These are phyloP conservation scores for Phasianus colchicus DNA, from an alignment of 2,113 vertebrate genomes.

Conservation along the genomic window DNA sequence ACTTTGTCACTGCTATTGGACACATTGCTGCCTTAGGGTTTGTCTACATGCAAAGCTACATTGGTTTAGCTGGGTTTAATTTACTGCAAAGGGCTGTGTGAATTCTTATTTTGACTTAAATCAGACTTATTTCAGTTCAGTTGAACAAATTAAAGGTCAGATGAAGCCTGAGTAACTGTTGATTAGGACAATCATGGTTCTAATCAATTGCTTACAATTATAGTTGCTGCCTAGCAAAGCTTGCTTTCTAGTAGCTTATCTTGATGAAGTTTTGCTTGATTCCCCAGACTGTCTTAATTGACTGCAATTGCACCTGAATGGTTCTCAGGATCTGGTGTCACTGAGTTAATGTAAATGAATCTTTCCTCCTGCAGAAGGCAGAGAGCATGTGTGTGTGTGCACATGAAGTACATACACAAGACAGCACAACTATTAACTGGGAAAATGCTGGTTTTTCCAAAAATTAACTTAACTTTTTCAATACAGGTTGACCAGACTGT, in stretches of 20 bases:
- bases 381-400: background rate
- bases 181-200: conserved; percentile 30
- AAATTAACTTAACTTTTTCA: background rate
- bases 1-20: conserved; percentile 53
- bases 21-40: conserved; percentile 44
- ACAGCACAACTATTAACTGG: background rate
- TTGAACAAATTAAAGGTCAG: conserved; percentile 48
- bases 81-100: conserved; percentile 25
- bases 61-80: conserved; percentile 45
- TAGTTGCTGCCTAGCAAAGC: background rate
- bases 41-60: conserved; percentile 24
- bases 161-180: conserved; percentile 22
- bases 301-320: background rate
- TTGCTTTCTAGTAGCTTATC: conserved; percentile 20
- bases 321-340: background rate
- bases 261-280: conserved; percentile 9
- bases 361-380: background rate
- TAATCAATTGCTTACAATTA: conserved; percentile 48
- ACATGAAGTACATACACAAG: background rate
- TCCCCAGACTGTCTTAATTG: background rate
- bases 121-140: conserved; percentile 39
- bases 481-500: too few relatives aligned
- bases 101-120: conserved; percentile 56
- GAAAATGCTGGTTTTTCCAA: background rate
- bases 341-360: background rate